A percentile compares a stretch with the other conserved stretches of the same genome.
These are phyloP conservation scores for Neolamprologus caudopunctatus DNA, from an alignment of 2,113 vertebrate genomes.

Conservation along the genomic window DNA sequence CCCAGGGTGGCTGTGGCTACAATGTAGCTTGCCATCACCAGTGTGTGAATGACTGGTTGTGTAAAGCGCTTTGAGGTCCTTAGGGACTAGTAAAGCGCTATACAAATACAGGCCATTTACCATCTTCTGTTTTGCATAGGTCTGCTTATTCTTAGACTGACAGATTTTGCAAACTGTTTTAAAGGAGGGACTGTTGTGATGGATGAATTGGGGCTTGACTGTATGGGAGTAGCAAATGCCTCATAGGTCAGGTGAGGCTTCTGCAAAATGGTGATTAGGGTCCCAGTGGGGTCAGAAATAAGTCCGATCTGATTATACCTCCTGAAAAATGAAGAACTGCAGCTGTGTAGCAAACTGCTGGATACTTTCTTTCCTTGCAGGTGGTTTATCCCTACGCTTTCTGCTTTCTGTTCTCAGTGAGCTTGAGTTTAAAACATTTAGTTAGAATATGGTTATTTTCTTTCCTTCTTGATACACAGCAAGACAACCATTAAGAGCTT, in stretches of 20 bases:
- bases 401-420: background rate
- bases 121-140: background rate
- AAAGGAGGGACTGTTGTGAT: background rate
- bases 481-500: background rate
- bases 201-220: background rate
- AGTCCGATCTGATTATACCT: background rate
- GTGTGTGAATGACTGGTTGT: background rate
- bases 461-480: background rate
- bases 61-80: background rate
- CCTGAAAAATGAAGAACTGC: background rate
- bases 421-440: background rate
- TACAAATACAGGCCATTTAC: background rate
- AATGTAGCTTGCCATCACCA: no score
- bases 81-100: background rate
- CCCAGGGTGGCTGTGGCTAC: background rate
- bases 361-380: background rate
- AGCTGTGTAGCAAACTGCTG: background rate
- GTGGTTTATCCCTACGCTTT: rapidly evolving
- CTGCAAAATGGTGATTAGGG: background rate
- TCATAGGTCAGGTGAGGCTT: background rate
- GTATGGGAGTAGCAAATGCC: background rate
- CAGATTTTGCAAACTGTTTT: background rate
- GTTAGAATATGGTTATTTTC: background rate
- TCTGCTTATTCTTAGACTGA: background rate
- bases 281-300: background rate